Percentiles rank a stretch among this genome's conserved stretches.
These are phyloP conservation scores for Lepidochrysops patricia DNA, from an alignment of 2,888 invertebrate genomes.

Conservation along the genomic window DNA sequence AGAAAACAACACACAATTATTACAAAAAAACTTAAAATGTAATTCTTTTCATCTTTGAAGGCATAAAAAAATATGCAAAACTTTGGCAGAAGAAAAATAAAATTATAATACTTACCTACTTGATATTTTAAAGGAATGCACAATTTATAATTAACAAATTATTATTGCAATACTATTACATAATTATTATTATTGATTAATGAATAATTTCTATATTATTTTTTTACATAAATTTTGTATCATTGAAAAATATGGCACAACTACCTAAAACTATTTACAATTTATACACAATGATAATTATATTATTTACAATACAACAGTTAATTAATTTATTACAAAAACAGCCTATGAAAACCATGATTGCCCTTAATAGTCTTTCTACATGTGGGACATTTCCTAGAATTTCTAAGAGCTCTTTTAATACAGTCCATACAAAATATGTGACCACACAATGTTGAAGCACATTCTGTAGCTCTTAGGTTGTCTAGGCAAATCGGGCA, in stretches of 20 bases:
- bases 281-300: neutral
- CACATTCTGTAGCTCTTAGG: slow-evolving; percentile 31
- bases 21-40: no score
- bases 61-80: no score
- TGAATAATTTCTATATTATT: neutral
- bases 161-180: no score
- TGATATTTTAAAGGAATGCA: no score
- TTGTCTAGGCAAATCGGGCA: slow-evolving; percentile 49
- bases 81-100: no score
- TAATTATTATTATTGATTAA: neutral
- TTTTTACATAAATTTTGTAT: neutral
- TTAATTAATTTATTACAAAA: slow-evolving; percentile 29
- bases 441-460: slow-evolving; percentile 49
- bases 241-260: slow-evolving; percentile 1
- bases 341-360: slow-evolving; percentile 39
- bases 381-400: slow-evolving; percentile 44
- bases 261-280: neutral
- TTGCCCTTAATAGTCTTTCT: slow-evolving; percentile 34
- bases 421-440: slow-evolving; percentile 46
- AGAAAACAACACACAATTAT: no score
- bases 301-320: neutral
- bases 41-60: no score
- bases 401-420: slow-evolving; percentile 29
- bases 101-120: no score
- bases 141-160: no score